Evolutionary conservation across 2,888 invertebrate species (phyloP), one percentile per base, ranked within the genome.

Genomic region (Baronia brevicornis): DNA sequence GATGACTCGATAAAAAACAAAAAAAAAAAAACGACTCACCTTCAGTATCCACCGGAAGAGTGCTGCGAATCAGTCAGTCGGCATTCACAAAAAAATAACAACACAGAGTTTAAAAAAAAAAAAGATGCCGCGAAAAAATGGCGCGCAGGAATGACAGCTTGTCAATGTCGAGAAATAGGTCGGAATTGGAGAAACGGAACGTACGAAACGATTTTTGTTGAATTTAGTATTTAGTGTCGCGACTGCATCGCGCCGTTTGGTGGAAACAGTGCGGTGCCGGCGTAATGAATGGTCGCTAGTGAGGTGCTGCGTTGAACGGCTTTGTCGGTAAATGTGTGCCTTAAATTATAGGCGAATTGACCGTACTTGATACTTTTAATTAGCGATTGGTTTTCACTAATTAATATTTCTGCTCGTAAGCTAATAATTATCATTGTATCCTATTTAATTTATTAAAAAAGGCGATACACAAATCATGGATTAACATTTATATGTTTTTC

Each of bases 301-400:
- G 70, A 68, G 73, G 73, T 70, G 70, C 70, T 59, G 58, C 62
- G 63, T 65, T 65, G 66, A 68, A 53, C 69, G 62, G 70, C 79
- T 73, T 72, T 71, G 77, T 67, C 77, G 71, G 78, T 70, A 75
- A 75, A 72, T 71, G 77, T 77, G 67, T 69, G 70, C 60, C 71
- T 73, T 70, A 61, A 58, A 63, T 53, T 58, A 57, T 69, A 67
- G 66, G 47, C 60, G 63, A 74, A 46, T 6, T 5, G 5, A 54
- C 17, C 13, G 3, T 3, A 21, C 11, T 41, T 41, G 41, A 38
- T 41, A 41, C 26, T 38, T 30, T 6, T 19, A 28, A 28, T 28
- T 28, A 34, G 19, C 9, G 8, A 19, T 13, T 11, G 11, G 23
- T 28, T 28, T 21, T 9, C 1, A 25, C 8, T 7, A 12, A 21